Base-by-base conservation (phyloP, 2,888 invertebrate genomes). In the Agonopterix alstromeriana region DNA sequence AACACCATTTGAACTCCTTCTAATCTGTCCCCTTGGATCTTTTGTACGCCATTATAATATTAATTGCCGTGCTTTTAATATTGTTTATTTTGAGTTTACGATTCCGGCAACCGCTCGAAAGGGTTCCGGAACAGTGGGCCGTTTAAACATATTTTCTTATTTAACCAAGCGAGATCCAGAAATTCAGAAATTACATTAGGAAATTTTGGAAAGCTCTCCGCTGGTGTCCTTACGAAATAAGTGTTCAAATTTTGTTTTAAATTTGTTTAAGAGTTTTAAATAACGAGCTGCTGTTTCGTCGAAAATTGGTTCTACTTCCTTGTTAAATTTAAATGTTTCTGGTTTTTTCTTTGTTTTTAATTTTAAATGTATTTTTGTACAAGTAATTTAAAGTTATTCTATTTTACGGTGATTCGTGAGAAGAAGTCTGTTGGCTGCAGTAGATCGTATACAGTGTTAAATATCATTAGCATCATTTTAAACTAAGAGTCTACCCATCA, bases 141-240 rank as follows among this genome's bases (percentile, higher is more conserved):
- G 56, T 61, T 61, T 60, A 45, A 65, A 69, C 69, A 71, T 67
- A 70, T 70, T 71, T 65, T 63, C 60, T 56, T 62, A 52, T 55
- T 52, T 54, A 53, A 49, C 51, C 47, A 52, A 63, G 57, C 60
- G 54, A 53, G 43, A 27, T 27, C 27, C 27, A 38, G 38, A 10
- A 10, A 10, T 10, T n/a, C 38, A 10, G 55, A 51, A 68, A 72
- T 73, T 71, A 67, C 56, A 68, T 69, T 70, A 67, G 58, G 52
- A 51, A 65, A 61, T 65, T 65, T 57, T 53, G 52, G 47, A 55
- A 51, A 63, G 58, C 57, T 57, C 52, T 60, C 50, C 50, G 55
- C 59, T 65, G 14, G 38, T 9, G 35, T 35, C 38, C 10, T n/a
- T n/a, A 38, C 38, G 38, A n/a, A n/a, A n/a, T 38, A 38, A 38